Percentiles rank a stretch among this genome's conserved stretches.
Evolutionary conservation across 2,113 vertebrate species (phyloP).

Genomic region (Anser brachyrhynchus): DNA sequence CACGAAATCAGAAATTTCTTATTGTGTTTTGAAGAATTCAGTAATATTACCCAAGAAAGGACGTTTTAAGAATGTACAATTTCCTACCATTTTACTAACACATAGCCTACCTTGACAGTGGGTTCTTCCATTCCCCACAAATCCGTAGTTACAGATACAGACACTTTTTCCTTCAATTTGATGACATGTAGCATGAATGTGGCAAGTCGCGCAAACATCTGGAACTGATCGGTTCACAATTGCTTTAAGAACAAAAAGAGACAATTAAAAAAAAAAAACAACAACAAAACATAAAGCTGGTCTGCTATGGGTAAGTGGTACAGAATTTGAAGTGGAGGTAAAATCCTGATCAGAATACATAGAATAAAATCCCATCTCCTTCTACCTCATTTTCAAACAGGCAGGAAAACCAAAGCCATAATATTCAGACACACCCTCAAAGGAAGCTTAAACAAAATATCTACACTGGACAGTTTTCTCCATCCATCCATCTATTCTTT

Average conservation of each 20-base stretch:
- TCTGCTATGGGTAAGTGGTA: background rate
- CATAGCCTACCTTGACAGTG: conserved; percentile 84
- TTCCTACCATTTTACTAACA: background rate
- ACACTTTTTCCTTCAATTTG: conserved; percentile 81
- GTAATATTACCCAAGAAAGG: background rate
- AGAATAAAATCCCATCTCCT: background rate
- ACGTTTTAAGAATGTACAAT: background rate
- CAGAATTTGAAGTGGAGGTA: background rate
- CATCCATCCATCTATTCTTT: background rate
- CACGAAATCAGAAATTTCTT: background rate
- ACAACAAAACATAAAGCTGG: background rate
- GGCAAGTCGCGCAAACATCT: conserved; percentile 88
- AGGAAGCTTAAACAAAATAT: background rate
- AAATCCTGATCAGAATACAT: background rate
- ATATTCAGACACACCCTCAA: background rate
- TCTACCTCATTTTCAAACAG: background rate
- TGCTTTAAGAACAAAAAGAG: conserved; percentile 31
- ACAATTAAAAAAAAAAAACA: background rate
- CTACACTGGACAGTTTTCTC: background rate
- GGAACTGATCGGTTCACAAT: background rate
- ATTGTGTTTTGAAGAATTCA: background rate
- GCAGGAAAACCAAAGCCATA: background rate
- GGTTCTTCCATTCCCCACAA: conserved; percentile 90
- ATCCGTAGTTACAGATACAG: conserved; percentile 94
- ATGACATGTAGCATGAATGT: conserved; percentile 86